A percentile compares a stretch with the other conserved stretches of the same genome.
These are phyloP conservation scores for Pseudolaguvia tuberculata DNA, from an alignment of 2,113 vertebrate genomes.

Conservation along the genomic window DNA sequence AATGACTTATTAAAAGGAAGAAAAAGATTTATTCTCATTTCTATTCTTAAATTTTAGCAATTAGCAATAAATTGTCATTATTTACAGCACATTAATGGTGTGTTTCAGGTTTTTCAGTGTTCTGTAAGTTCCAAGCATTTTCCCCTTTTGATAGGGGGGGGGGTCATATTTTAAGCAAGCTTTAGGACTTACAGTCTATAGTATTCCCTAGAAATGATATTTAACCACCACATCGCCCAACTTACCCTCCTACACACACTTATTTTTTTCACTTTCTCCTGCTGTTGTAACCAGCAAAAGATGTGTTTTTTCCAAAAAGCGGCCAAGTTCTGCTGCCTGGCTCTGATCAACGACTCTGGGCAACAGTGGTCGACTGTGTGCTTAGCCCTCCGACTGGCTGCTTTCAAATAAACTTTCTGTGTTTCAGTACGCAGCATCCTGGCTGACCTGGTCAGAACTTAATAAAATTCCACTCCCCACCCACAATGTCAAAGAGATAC, in stretches of 20 bases:
- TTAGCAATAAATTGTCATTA: constrained; percentile 25
- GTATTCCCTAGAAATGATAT: constrained; percentile 31
- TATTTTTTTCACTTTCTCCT: constrained; percentile 19
- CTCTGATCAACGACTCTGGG: constrained; percentile 44
- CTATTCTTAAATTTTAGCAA: constrained; percentile 5
- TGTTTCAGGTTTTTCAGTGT: background rate
- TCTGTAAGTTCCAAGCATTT: constrained; percentile 13
- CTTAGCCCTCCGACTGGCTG: constrained; percentile 14
- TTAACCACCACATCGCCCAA: constrained; percentile 46
- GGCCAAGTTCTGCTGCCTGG: constrained; percentile 41
- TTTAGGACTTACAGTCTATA: constrained; percentile 36
- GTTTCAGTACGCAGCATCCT: constrained; percentile 31
- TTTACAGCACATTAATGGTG: constrained; percentile 16
- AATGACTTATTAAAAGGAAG: no score
- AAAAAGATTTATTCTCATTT: background rate
- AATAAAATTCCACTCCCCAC: constrained; percentile 30
- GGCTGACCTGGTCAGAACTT: constrained; percentile 37
- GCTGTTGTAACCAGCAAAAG: constrained; percentile 39
- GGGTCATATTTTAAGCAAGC: constrained; percentile 46
- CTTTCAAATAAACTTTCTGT: constrained; percentile 40
- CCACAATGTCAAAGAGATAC: constrained; percentile 18
- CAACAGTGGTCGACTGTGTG: constrained; percentile 38
- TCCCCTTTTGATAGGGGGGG: constrained; percentile 9
- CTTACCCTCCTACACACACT: constrained; percentile 11
- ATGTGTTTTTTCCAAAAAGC: constrained; percentile 43